These are phyloP conservation scores for Heliconius charithonia DNA, from an alignment of 2,888 invertebrate genomes.

Conservation along the genomic window DNA sequence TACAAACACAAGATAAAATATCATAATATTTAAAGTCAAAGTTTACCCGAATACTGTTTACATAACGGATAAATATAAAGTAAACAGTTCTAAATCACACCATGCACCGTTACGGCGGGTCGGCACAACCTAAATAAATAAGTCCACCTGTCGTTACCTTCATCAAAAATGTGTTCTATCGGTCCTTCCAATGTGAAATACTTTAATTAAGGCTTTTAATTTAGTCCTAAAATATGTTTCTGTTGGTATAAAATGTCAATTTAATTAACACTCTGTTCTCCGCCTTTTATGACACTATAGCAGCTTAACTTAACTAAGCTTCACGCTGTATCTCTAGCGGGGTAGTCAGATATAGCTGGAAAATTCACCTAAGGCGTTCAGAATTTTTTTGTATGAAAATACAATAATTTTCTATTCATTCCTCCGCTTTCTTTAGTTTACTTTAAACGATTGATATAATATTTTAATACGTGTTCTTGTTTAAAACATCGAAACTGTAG, in stretches of 20 bases:
- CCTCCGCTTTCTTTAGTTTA: too few relatives aligned
- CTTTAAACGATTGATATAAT: too few relatives aligned
- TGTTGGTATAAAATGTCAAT: neutral
- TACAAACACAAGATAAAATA: slow-evolving; percentile 5
- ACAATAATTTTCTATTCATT: too few relatives aligned
- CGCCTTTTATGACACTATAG: neutral
- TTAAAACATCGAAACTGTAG: too few relatives aligned
- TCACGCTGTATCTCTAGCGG: too few relatives aligned
- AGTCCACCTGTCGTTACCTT: slow-evolving; percentile 28
- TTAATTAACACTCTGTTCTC: neutral
- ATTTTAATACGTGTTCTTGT: too few relatives aligned
- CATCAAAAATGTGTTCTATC: slow-evolving; percentile 19
- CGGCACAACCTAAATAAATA: slow-evolving; percentile 30
- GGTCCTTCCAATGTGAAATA: neutral
- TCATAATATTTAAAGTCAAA: slow-evolving; percentile 11
- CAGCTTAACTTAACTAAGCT: too few relatives aligned
- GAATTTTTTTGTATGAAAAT: too few relatives aligned
- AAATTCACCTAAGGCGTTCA: too few relatives aligned
- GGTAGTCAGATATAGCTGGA: too few relatives aligned
- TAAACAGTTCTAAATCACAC: slow-evolving; percentile 25
- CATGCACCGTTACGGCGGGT: slow-evolving; percentile 16
- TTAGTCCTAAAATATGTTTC: neutral
- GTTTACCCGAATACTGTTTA: slow-evolving; percentile 21
- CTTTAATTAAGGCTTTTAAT: slow-evolving; percentile 14
- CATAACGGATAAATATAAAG: slow-evolving; percentile 26